Conservation (phyloP, 2,888 invertebrate species). For the Cephalotes varians region DNA sequence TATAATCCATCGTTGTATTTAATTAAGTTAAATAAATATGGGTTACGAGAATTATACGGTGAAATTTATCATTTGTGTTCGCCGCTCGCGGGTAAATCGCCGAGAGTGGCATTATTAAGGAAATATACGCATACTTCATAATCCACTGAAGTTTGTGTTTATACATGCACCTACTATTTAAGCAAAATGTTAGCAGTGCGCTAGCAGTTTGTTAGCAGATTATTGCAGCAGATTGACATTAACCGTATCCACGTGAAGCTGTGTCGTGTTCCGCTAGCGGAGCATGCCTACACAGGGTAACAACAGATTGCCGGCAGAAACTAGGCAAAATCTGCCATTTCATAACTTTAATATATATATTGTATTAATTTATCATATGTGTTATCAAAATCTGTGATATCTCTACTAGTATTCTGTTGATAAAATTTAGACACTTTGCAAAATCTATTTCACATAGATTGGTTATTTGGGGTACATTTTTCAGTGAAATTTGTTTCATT, state of each 20-base stretch:
- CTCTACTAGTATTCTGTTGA: not conserved
- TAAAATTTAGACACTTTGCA: not conserved
- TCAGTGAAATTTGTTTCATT: not conserved
- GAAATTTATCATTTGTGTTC: not conserved
- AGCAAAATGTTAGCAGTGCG: not conserved
- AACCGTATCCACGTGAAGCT: not conserved
- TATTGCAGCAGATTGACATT: not conserved
- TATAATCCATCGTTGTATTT: conserved; percentile 43
- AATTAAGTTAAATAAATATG: conserved; percentile 48
- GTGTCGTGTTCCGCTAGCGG: not conserved
- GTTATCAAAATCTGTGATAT: not conserved
- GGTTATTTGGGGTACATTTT: not conserved
- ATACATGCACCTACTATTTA: not conserved
- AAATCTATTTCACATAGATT: not conserved
- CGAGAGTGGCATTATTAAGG: not conserved
- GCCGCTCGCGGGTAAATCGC: not conserved
- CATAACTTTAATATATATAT: not conserved
- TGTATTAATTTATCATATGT: not conserved
- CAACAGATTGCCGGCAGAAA: not conserved
- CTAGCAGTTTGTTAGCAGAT: not conserved
- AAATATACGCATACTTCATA: not conserved
- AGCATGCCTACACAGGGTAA: not conserved
- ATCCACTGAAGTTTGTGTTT: not conserved
- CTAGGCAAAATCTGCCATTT: not conserved
- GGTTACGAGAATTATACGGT: conserved; percentile 8